Evolutionary conservation across 2,888 invertebrate genomes (phyloP).

Genomic region (Eupithecia dodoneata): DNA sequence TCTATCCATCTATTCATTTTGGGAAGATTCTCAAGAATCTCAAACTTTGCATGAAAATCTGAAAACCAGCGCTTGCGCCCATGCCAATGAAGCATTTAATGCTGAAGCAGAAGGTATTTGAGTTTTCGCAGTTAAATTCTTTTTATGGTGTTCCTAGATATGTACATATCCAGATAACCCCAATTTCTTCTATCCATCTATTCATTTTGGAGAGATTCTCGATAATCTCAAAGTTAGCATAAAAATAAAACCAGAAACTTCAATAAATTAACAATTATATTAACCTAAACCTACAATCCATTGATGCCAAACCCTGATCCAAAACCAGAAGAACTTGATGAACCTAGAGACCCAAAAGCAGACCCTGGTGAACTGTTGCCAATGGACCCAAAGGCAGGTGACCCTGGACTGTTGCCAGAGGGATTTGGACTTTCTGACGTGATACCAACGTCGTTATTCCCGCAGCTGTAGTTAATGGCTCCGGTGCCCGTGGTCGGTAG

Average conservation of each 20-base stretch:
- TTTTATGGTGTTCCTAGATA: no score
- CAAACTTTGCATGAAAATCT: no score
- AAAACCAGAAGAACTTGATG: not conserved
- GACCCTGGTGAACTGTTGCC: not conserved
- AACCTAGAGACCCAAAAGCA: not conserved
- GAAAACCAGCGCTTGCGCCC: no score
- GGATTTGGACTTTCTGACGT: not conserved
- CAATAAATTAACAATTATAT: slow-evolving; percentile 1
- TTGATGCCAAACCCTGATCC: not conserved
- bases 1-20: no score
- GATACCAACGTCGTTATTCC: slow-evolving; percentile 42
- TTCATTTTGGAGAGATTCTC: no score
- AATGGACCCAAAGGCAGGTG: not conserved
- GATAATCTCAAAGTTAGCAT: not conserved
- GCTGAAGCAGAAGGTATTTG: no score
- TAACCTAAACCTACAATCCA: not conserved
- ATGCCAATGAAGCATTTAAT: no score
- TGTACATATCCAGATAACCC: no score
- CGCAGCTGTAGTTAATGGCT: slow-evolving; percentile 51
- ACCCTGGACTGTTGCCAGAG: slow-evolving; percentile 1
- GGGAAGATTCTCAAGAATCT: no score
- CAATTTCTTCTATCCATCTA: no score
- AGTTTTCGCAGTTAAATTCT: no score
- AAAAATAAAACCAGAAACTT: not conserved
- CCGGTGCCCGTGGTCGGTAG: not conserved